Conservation (phyloP, 2,113 vertebrate species). For the Percopsis transmontana region DNA sequence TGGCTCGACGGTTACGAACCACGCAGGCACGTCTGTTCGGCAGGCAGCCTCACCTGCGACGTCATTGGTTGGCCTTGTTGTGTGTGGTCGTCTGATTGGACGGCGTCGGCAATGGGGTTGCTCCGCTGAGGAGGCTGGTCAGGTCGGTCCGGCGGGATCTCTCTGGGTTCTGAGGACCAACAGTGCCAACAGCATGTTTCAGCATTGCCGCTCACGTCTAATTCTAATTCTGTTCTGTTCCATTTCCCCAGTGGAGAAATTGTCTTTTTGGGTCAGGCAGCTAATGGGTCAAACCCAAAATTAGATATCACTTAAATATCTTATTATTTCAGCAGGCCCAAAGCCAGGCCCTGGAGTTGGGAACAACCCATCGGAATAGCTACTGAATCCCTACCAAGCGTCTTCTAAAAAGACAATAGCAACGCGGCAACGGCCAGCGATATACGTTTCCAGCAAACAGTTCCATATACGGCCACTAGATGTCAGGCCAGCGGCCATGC, state of each 20-base stretch:
- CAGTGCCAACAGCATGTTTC: background rate
- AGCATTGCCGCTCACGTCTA: background rate
- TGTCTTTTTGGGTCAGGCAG: background rate
- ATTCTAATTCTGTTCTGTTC: no score
- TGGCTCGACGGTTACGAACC: background rate
- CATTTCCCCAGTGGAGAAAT: background rate
- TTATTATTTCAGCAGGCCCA: background rate
- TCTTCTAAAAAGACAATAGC: no score
- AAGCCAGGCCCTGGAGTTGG: no score
- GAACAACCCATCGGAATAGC: no score
- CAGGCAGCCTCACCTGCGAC: conserved; percentile 68
- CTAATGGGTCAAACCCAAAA: background rate
- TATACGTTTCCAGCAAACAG: no score
- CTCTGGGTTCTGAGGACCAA: conserved; percentile 56
- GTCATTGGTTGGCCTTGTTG: conserved; percentile 37
- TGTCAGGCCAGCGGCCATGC: no score
- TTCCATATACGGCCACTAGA: background rate
- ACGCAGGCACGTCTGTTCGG: background rate
- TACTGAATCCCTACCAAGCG: no score
- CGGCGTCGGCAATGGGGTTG: conserved; percentile 39
- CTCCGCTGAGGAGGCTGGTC: conserved; percentile 64
- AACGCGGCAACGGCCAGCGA: no score
- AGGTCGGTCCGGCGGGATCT: background rate
- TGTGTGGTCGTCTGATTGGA: conserved; percentile 62
- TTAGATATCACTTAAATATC: background rate